Percentiles rank a stretch among this genome's conserved stretches.
Evolutionary conservation across 2,113 vertebrate genomes (phyloP).

Genomic region (Sitta europaea): DNA sequence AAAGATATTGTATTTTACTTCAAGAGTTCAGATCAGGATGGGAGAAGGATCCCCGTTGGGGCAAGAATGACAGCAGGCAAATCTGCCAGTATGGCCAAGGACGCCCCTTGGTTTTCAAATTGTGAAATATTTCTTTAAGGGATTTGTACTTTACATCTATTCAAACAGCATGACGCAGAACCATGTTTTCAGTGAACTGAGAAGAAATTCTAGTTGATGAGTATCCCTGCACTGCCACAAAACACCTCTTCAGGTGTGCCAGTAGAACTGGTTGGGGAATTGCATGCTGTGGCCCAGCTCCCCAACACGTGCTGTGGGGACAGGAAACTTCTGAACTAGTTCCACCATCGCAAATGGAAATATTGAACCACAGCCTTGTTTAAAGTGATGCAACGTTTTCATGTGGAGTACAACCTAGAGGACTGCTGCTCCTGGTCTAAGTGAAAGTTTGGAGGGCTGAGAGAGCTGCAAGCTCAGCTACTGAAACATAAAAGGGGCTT

Average conservation of each 20-base stretch:
- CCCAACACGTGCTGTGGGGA: not conserved
- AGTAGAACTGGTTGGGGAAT: not conserved
- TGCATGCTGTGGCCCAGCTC: not conserved
- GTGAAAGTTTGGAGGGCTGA: not conserved
- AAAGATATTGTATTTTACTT: not conserved
- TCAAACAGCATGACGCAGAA: not conserved
- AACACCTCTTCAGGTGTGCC: not conserved
- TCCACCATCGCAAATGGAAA: not conserved
- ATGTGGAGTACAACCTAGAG: not conserved
- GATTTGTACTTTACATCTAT: not conserved
- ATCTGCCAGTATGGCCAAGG: not conserved
- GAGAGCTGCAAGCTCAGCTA: not conserved
- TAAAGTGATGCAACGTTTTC: not conserved
- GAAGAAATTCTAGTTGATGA: not conserved
- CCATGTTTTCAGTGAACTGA: not conserved
- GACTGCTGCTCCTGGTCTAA: not conserved
- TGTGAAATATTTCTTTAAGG: not conserved
- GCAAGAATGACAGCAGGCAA: not conserved
- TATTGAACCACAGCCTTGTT: not conserved
- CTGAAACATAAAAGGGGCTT: not conserved
- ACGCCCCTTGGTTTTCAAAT: not conserved
- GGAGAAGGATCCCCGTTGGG: not conserved
- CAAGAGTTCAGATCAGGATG: not conserved
- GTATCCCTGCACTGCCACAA: not conserved
- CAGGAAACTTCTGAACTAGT: not conserved